phyloP scores from a whole-genome alignment of 1,140 invertebrate genomes.

The Drosophila lowei region DNA sequence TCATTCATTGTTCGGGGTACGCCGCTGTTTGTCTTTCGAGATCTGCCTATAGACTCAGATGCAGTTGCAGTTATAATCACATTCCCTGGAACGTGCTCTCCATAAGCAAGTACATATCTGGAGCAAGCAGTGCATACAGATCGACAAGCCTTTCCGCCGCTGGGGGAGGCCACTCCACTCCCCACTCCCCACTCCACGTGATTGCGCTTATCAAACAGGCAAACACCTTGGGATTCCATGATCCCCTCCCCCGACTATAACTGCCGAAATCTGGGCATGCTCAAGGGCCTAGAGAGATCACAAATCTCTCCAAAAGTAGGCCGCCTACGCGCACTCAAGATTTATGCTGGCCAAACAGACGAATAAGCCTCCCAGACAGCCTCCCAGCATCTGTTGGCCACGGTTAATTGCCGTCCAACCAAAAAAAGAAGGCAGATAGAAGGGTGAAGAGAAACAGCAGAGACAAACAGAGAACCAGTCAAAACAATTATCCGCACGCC shows the following conservation, averaged over 20 bases:
- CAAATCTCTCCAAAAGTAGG: constrained; percentile 41
- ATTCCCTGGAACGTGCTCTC: constrained; percentile 23
- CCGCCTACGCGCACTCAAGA: constrained; percentile 38
- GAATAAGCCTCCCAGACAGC: not conserved
- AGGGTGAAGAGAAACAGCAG: not conserved
- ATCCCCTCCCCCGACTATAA: constrained; percentile 6
- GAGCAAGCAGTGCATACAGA: constrained; percentile 30
- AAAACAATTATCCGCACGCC: constrained; percentile 62
- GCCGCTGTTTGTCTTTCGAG: constrained; percentile 22
- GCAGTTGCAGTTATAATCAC: not conserved
- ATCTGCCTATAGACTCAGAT: constrained; percentile 21
- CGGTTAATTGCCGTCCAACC: too few relatives aligned
- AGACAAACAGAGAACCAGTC: constrained; percentile 12
- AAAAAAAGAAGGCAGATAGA: constrained; percentile 12
- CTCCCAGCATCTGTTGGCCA: constrained; percentile 1
- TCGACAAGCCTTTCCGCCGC: constrained; percentile 28
- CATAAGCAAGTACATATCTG: constrained; percentile 18
- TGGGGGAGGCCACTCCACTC: constrained; percentile 11
- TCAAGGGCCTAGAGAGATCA: constrained; percentile 19
- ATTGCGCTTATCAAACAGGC: constrained; percentile 26
- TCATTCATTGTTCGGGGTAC: constrained; percentile 57
- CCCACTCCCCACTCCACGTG: constrained; percentile 19
- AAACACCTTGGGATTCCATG: constrained; percentile 30
- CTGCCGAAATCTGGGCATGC: constrained; percentile 36
- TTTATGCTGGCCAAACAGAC: constrained; percentile 36